Conservation (phyloP, 2,113 vertebrate species). For the Chrysemys picta region DNA sequence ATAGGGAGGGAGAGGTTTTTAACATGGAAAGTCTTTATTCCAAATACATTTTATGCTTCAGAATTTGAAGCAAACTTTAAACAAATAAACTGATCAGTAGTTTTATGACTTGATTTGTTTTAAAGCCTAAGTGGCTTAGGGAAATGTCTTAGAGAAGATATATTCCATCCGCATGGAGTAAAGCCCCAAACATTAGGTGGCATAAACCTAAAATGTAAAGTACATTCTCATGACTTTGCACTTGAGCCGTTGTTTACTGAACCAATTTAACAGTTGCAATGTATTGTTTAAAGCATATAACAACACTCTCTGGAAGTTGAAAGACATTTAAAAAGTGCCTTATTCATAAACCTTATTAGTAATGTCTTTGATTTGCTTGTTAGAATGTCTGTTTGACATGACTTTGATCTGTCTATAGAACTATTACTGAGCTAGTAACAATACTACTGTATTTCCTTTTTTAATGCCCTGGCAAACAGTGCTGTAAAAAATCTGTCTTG, state of each 20-base stretch:
- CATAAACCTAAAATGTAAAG: slow-evolving; percentile 55
- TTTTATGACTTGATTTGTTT: slow-evolving; percentile 70
- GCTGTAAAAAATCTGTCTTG: neutral
- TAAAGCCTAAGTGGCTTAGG: slow-evolving; percentile 64
- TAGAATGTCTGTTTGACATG: neutral
- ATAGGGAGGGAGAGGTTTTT: neutral
- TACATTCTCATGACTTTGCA: slow-evolving; percentile 55
- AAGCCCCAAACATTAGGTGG: slow-evolving; percentile 64
- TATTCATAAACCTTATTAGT: slow-evolving; percentile 19
- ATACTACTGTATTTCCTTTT: neutral
- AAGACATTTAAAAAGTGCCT: neutral
- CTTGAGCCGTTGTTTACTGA: slow-evolving; percentile 59
- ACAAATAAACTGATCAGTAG: slow-evolving; percentile 64
- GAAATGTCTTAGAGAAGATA: slow-evolving; percentile 56
- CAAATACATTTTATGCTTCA: slow-evolving; percentile 23
- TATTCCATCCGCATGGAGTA: slow-evolving; percentile 61
- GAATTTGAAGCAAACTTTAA: slow-evolving; percentile 59
- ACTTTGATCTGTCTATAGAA: neutral
- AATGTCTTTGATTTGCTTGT: neutral
- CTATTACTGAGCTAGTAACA: neutral
- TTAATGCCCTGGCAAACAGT: neutral
- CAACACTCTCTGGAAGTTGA: slow-evolving; percentile 7
- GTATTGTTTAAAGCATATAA: neutral
- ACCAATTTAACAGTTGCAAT: slow-evolving; percentile 7
- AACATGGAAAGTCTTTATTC: slow-evolving; percentile 2